Conservation (phyloP, 2,888 invertebrate genomes). For the Latrodectus elegans region DNA sequence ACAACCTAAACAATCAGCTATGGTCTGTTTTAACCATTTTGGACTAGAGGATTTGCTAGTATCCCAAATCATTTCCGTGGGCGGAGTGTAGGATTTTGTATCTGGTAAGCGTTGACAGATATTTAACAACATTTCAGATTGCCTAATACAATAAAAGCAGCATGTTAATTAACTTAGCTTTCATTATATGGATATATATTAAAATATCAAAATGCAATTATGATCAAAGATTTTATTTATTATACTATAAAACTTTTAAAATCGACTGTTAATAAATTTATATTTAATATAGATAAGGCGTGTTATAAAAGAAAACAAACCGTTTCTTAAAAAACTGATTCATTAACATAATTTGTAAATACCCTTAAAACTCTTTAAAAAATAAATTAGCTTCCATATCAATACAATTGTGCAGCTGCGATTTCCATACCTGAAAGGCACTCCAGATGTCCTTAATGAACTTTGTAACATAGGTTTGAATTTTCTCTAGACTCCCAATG, state of each 20-base stretch:
- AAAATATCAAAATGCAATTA: background rate
- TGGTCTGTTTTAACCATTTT: slow-evolving; percentile 46
- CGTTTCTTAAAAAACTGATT: too few species aligned
- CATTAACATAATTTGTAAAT: too few species aligned
- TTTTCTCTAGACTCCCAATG: too few species aligned
- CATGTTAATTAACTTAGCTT: background rate
- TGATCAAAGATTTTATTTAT: background rate
- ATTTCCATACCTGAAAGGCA: too few species aligned
- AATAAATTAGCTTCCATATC: too few species aligned
- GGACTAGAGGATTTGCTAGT: slow-evolving; percentile 52
- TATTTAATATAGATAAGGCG: too few species aligned
- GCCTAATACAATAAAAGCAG: slow-evolving; percentile 44
- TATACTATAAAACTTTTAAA: background rate
- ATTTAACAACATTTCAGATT: slow-evolving; percentile 58
- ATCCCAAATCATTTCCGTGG: slow-evolving; percentile 62
- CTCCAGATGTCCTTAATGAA: too few species aligned
- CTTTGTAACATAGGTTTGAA: too few species aligned
- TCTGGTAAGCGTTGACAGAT: slow-evolving; percentile 57
- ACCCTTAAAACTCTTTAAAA: too few species aligned
- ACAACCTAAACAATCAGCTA: slow-evolving; percentile 41
- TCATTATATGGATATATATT: background rate
- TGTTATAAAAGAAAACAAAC: too few species aligned
- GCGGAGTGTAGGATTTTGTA: slow-evolving; percentile 46
- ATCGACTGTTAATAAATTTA: too few species aligned
- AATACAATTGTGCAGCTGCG: too few species aligned